These are phyloP conservation scores for Mormyrops attenuatus DNA, from an alignment of 2,797 vertebrate species.

Conservation along the genomic window DNA sequence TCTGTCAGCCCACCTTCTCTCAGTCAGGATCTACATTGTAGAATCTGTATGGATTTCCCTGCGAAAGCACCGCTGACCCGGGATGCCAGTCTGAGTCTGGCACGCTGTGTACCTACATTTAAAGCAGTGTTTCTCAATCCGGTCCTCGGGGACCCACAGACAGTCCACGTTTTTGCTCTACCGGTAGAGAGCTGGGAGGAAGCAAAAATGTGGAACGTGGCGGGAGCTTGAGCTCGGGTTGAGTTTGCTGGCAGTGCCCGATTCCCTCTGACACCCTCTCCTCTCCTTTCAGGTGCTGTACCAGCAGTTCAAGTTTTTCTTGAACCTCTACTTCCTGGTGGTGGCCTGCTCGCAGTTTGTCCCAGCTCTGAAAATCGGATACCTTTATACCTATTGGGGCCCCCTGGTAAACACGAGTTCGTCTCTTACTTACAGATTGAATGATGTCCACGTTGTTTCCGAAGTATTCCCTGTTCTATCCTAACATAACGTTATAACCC, in stretches of 20 bases:
- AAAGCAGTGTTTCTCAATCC: not conserved
- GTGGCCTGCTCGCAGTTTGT: constrained; percentile 97
- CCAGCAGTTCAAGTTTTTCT: constrained; percentile 99
- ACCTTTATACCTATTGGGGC: constrained; percentile 97
- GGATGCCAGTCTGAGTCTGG: not conserved
- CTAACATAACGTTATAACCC: not conserved
- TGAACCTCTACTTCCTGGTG: constrained; percentile 96
- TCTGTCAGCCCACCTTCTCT: not conserved
- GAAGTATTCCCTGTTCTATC: not conserved
- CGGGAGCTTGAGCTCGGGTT: not conserved
- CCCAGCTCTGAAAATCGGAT: constrained; percentile 90
- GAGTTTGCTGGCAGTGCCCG: not conserved
- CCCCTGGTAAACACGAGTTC: constrained; percentile 77
- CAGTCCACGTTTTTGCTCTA: not conserved
- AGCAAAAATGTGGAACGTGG: not conserved
- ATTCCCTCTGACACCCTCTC: not conserved
- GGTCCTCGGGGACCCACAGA: not conserved
- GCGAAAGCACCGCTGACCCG: not conserved
- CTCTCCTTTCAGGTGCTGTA: constrained; percentile 82
- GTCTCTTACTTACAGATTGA: not conserved
- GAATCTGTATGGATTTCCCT: not conserved
- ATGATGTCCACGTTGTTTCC: not conserved
- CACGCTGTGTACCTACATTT: not conserved
- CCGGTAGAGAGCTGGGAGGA: not conserved
- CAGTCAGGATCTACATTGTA: not conserved